Evolutionary conservation across 2,797 vertebrate species (phyloP).

Genomic region (Danio albolineatus): DNA sequence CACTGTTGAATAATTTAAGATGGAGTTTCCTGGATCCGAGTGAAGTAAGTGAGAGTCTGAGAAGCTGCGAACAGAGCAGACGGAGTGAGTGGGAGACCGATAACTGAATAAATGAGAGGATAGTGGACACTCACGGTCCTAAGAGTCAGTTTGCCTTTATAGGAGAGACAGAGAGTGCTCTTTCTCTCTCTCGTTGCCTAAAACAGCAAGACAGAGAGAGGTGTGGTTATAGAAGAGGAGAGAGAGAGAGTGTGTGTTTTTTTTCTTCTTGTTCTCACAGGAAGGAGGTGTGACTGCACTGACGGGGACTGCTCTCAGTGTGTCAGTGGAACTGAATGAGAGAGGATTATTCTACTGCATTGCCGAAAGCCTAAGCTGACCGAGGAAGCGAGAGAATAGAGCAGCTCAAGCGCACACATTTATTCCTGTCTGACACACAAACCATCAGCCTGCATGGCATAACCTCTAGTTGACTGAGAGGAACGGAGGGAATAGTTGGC

Average conservation of each 20-base stretch:
- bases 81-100: conserved; percentile 46
- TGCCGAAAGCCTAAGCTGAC: conserved; percentile 51
- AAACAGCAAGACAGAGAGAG: conserved; percentile 31
- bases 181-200: conserved; percentile 29
- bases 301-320: conserved; percentile 62
- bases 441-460: conserved; percentile 57
- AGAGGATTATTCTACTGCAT: conserved; percentile 57
- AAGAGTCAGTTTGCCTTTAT: conserved; percentile 50
- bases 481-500: conserved; percentile 39
- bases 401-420: conserved; percentile 38
- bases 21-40: conserved; percentile 82
- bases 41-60: conserved; percentile 70
- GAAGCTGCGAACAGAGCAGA: neutral
- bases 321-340: conserved; percentile 65
- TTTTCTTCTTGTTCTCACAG: conserved; percentile 59
- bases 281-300: conserved; percentile 67
- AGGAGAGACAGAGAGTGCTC: conserved; percentile 47
- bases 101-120: conserved; percentile 34
- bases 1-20: conserved; percentile 87
- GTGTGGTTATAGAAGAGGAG: conserved; percentile 20
- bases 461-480: conserved; percentile 39
- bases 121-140: conserved; percentile 75
- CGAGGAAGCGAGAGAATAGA: conserved; percentile 43
- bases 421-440: conserved; percentile 39
- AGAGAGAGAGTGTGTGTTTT: conserved; percentile 18